Evolutionary conservation across 2,113 vertebrate species (phyloP).

Genomic region (Zosterops hypoxanthus): DNA sequence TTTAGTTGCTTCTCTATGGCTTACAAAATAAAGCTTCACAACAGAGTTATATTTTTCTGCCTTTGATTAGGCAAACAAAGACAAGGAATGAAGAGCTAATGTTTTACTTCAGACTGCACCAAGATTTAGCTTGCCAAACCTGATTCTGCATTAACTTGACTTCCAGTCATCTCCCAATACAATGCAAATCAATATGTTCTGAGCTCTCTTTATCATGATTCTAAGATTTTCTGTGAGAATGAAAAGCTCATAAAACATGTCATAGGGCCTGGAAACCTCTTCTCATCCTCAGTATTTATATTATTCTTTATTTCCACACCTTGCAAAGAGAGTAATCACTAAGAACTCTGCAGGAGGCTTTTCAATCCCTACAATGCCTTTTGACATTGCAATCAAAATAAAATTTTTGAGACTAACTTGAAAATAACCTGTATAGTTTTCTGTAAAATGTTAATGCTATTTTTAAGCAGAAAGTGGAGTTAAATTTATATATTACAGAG

Average conservation of each 20-base stretch:
- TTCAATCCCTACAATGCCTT: neutral
- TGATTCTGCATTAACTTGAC: neutral
- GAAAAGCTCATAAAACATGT: neutral
- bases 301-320: neutral
- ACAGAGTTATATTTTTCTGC: neutral
- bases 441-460: neutral
- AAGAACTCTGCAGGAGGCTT: neutral
- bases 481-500: neutral
- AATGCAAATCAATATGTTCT: neutral
- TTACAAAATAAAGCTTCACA: neutral
- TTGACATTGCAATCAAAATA: neutral
- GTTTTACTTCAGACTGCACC: neutral
- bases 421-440: neutral
- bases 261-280: neutral
- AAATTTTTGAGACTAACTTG: neutral
- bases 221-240: neutral
- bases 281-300: neutral
- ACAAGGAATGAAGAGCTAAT: neutral
- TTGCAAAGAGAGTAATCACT: neutral
- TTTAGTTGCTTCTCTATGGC: neutral
- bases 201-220: neutral
- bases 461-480: neutral
- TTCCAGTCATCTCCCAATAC: neutral
- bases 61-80: slow-evolving; percentile 3
- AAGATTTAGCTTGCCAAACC: neutral